Conservation (phyloP, 2,797 vertebrate genomes). For the Neomorphus geoffroyi region DNA sequence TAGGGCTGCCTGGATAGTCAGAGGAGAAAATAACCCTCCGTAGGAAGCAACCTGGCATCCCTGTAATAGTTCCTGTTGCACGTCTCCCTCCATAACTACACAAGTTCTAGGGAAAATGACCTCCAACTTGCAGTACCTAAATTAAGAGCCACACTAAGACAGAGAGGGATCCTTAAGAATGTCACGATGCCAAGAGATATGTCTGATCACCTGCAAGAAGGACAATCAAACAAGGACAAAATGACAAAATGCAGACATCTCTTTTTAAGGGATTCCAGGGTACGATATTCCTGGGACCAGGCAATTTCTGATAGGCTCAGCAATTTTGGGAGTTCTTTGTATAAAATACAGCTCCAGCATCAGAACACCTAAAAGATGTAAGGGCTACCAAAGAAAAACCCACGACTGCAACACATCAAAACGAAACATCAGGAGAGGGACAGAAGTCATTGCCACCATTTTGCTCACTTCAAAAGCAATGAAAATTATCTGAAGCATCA, state of each 20-base stretch:
- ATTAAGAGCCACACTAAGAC: not conserved
- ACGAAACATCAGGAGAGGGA: not conserved
- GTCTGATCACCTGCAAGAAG: not conserved
- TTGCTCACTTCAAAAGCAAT: not conserved
- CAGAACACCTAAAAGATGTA: not conserved
- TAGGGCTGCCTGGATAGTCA: not conserved
- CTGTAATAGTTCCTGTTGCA: not conserved
- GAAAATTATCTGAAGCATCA: not conserved
- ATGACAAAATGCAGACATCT: not conserved
- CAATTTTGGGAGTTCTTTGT: not conserved
- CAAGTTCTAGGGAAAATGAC: not conserved
- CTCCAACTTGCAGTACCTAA: not conserved
- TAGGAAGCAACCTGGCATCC: not conserved
- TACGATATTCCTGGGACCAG: not conserved
- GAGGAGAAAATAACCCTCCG: not conserved
- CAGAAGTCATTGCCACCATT: not conserved
- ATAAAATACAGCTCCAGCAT: not conserved
- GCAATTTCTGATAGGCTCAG: not conserved
- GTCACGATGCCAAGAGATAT: not conserved
- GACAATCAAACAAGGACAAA: not conserved
- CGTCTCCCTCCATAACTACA: not conserved
- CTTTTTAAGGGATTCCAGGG: not conserved
- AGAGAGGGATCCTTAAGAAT: not conserved
- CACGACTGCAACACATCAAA: accelerated
- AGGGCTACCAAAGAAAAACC: not conserved